phyloP scores from a whole-genome alignment of 2,797 vertebrate genomes.

The Gorsachius magnificus region DNA sequence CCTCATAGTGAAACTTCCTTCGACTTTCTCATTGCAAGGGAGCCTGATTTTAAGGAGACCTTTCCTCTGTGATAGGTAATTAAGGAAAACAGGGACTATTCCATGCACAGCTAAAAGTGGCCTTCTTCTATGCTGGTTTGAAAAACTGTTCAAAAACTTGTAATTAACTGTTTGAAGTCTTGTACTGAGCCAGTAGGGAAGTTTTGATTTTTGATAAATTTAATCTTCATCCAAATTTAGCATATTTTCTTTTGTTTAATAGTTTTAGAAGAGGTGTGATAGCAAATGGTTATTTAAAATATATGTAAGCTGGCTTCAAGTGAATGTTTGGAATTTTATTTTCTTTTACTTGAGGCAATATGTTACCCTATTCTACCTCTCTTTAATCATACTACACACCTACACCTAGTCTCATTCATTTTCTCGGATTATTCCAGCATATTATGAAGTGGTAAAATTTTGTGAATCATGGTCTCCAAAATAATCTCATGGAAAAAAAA shows the following conservation, averaged over 20 bases:
- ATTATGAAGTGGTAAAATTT: background rate
- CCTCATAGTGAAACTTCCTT: background rate
- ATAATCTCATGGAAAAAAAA: background rate
- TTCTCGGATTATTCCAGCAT: background rate
- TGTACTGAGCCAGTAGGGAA: background rate
- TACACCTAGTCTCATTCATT: background rate
- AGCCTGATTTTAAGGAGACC: background rate
- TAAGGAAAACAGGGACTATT: background rate
- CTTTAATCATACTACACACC: background rate
- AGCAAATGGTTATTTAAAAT: background rate
- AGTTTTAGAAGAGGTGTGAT: background rate
- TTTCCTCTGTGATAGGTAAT: background rate
- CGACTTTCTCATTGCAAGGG: background rate
- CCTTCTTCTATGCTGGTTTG: background rate
- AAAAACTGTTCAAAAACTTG: background rate
- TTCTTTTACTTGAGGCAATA: background rate
- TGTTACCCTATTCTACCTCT: background rate
- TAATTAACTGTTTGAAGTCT: background rate
- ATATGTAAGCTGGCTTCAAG: background rate
- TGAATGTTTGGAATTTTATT: background rate
- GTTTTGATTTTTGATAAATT: background rate
- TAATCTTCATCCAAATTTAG: background rate
- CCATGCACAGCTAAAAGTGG: background rate
- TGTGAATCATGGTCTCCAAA: background rate
- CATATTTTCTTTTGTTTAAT: background rate